A percentile compares a stretch with the other conserved stretches of the same genome.
These are phyloP conservation scores for Serranus cabrilla DNA, from an alignment of 2,797 vertebrate species.

Conservation along the genomic window DNA sequence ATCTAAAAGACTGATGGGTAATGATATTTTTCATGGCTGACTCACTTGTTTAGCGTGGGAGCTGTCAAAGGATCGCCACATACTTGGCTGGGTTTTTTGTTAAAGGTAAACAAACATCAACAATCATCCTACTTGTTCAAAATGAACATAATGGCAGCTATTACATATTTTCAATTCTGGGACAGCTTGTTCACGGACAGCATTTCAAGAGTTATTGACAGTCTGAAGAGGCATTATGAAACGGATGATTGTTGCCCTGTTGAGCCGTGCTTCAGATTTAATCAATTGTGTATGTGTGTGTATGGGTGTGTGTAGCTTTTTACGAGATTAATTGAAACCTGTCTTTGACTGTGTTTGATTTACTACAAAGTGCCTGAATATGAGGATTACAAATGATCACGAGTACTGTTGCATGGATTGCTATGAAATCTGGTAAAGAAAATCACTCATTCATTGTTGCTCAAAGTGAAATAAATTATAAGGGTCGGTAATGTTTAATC, in stretches of 20 bases:
- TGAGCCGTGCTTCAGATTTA: conserved; percentile 14
- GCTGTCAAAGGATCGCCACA: not conserved
- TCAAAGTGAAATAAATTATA: too few species aligned
- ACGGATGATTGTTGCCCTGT: not conserved
- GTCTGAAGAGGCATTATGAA: conserved; percentile 13
- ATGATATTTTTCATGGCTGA: not conserved
- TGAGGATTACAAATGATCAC: not conserved
- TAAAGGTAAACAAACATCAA: conserved; percentile 22
- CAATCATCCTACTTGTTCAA: not conserved
- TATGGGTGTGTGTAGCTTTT: not conserved
- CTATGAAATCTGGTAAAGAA: not conserved
- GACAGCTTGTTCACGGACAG: not conserved
- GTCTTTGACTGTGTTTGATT: not conserved
- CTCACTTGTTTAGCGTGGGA: not conserved
- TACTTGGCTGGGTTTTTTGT: conserved; percentile 4
- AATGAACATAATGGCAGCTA: not conserved
- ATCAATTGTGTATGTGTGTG: conserved; percentile 1
- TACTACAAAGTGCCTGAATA: not conserved
- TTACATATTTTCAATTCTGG: not conserved
- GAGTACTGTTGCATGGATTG: not conserved
- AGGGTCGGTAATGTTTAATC: too few species aligned
- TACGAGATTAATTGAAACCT: not conserved
- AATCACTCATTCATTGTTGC: not conserved
- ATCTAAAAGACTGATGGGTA: conserved; percentile 9
- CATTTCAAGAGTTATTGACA: conserved; percentile 1